Percentiles rank a stretch among this genome's conserved stretches.
Evolutionary conservation across 2,113 vertebrate species (phyloP).

Genomic region (Neodon shergylaensis): DNA sequence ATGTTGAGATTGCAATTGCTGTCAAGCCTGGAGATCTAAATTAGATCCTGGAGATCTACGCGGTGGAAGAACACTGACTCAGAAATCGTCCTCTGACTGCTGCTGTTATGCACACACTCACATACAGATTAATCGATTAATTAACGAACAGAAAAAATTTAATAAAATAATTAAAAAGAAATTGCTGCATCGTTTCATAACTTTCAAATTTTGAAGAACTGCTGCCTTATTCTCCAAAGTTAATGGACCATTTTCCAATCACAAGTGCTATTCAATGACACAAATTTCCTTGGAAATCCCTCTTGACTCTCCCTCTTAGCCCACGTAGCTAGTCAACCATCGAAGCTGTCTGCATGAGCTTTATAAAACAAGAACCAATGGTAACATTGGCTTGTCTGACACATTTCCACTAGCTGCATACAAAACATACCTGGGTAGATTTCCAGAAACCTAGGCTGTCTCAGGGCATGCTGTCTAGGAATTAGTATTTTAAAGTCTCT

Average conservation of each 20-base stretch:
- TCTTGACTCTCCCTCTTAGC: neutral
- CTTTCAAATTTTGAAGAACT: slow-evolving; percentile 21
- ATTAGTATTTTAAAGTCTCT: too few species aligned
- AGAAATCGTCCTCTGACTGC: neutral
- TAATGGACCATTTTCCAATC: neutral
- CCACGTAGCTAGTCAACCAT: neutral
- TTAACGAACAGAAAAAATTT: neutral
- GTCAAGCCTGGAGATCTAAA: neutral
- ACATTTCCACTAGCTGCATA: neutral
- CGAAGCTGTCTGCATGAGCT: neutral
- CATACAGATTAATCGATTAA: neutral
- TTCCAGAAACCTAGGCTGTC: neutral
- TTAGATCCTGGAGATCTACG: neutral
- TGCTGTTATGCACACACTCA: too few species aligned
- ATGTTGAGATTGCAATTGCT: neutral
- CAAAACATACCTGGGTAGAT: neutral
- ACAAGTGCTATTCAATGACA: neutral
- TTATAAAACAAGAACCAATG: neutral
- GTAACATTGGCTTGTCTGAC: neutral
- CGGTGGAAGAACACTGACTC: neutral
- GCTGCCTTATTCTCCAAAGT: neutral
- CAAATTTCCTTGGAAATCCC: neutral
- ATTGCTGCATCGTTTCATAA: neutral
- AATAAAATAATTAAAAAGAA: neutral
- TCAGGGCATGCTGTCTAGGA: too few species aligned